Evolutionary conservation across 2,888 invertebrate species (phyloP).

Genomic region (Muscina levida): DNA sequence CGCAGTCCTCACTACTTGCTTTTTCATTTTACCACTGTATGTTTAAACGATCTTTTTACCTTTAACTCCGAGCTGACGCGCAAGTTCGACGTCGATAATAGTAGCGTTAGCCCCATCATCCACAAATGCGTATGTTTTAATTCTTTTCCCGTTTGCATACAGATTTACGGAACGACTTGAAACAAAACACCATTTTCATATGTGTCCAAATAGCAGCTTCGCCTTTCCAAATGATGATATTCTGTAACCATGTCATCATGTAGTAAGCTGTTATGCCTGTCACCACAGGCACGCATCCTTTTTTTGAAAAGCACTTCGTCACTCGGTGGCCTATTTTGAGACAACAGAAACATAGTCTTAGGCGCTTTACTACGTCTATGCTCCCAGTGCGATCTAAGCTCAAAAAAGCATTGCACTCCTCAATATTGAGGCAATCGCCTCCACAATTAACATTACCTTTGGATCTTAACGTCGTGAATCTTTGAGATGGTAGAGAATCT

Average conservation of each 20-base stretch:
- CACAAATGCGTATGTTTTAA: neutral
- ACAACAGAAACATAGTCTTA: slow-evolving; percentile 39
- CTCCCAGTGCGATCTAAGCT: slow-evolving; percentile 6
- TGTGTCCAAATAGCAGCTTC: slow-evolving; percentile 4
- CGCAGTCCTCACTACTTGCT: neutral
- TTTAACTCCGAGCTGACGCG: neutral
- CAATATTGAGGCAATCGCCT: neutral
- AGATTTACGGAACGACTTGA: slow-evolving; percentile 5
- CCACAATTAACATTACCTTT: neutral
- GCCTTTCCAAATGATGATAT: neutral
- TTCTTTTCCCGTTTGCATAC: neutral
- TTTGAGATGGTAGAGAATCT: slow-evolving; percentile 2
- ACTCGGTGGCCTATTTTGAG: slow-evolving; percentile 37
- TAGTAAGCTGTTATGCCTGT: too few species aligned
- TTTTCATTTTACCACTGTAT: neutral
- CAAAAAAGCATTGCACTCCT: slow-evolving; percentile 22
- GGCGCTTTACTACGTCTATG: slow-evolving; percentile 15
- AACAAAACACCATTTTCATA: neutral
- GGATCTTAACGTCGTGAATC: neutral
- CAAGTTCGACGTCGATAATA: slow-evolving; percentile 10
- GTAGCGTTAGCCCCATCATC: slow-evolving; percentile 35
- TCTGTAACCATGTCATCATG: too few species aligned
- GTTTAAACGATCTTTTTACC: slow-evolving; percentile 1
- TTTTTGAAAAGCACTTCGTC: slow-evolving; percentile 25
- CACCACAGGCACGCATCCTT: neutral